phyloP scores from a whole-genome alignment of 2,797 vertebrate species.

The Meda fulgida region DNA sequence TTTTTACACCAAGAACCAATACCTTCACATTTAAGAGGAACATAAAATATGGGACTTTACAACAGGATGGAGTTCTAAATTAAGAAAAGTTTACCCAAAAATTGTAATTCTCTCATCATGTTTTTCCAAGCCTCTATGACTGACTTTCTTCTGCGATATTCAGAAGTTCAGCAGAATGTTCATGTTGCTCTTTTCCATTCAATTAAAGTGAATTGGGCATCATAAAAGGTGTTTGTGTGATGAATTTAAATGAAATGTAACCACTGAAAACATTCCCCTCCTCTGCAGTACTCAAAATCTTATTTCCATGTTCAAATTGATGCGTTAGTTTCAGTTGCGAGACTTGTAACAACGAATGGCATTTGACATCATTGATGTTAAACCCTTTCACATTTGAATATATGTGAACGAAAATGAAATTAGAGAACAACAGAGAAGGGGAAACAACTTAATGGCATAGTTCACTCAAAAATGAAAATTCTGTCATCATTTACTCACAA shows the following conservation, averaged over 20 bases:
- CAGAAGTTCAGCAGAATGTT: neutral
- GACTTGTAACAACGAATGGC: neutral
- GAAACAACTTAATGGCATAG: neutral
- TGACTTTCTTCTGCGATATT: neutral
- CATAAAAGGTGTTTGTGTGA: neutral
- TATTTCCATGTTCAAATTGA: neutral
- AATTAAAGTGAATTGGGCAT: neutral
- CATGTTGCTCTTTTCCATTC: neutral
- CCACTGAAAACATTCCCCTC: neutral
- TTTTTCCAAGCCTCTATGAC: neutral
- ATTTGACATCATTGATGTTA: neutral
- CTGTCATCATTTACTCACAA: neutral
- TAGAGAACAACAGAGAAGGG: neutral
- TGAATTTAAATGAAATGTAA: neutral
- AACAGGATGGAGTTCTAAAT: neutral
- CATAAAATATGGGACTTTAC: slow-evolving; percentile 14
- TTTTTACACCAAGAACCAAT: slow-evolving; percentile 64
- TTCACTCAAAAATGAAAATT: neutral
- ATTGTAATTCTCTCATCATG: neutral
- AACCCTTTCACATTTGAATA: neutral
- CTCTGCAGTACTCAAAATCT: neutral
- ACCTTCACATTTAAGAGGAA: slow-evolving; percentile 68
- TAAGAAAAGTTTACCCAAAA: neutral
- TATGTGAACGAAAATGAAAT: neutral
- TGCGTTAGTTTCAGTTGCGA: neutral